phyloP scores from a whole-genome alignment of 2,797 vertebrate species.

The Oreochromis grahami region DNA sequence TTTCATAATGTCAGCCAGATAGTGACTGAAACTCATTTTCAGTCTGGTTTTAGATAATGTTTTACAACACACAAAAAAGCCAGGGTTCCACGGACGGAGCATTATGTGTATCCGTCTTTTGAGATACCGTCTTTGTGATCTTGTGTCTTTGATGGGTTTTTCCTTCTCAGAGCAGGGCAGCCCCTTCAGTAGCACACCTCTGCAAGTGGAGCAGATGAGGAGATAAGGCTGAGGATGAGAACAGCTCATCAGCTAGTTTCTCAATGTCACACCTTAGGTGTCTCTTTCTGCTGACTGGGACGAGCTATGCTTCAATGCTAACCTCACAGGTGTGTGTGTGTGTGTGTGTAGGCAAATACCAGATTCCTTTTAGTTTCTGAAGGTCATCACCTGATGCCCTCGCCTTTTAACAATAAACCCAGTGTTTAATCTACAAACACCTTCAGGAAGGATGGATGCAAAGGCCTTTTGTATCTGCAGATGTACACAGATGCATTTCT shows the following conservation, averaged over 20 bases:
- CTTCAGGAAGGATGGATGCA: not conserved
- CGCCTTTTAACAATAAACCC: constrained; percentile 11
- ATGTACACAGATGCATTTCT: constrained; percentile 36
- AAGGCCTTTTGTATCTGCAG: not conserved
- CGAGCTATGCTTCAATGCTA: not conserved
- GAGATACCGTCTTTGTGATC: constrained; percentile 19
- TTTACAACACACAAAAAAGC: not conserved
- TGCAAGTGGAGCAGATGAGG: constrained; percentile 28
- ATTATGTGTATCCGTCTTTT: not conserved
- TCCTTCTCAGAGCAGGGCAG: constrained; percentile 15
- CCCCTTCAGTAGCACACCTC: constrained; percentile 26
- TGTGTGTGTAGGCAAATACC: not conserved
- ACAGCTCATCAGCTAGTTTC: constrained; percentile 33
- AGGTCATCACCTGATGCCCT: not conserved
- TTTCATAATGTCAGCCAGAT: constrained; percentile 12
- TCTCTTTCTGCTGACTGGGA: constrained; percentile 42
- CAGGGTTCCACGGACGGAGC: not conserved
- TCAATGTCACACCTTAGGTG: constrained; percentile 2
- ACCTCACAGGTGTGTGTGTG: constrained; percentile 26
- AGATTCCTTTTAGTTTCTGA: not conserved
- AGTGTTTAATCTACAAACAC: not conserved
- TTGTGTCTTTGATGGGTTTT: constrained; percentile 25
- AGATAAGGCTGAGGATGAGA: constrained; percentile 55
- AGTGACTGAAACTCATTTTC: not conserved
- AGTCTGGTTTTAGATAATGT: constrained; percentile 5